These are phyloP conservation scores for Mythimna lalbum DNA, from an alignment of 2,888 invertebrate genomes.

Conservation along the genomic window DNA sequence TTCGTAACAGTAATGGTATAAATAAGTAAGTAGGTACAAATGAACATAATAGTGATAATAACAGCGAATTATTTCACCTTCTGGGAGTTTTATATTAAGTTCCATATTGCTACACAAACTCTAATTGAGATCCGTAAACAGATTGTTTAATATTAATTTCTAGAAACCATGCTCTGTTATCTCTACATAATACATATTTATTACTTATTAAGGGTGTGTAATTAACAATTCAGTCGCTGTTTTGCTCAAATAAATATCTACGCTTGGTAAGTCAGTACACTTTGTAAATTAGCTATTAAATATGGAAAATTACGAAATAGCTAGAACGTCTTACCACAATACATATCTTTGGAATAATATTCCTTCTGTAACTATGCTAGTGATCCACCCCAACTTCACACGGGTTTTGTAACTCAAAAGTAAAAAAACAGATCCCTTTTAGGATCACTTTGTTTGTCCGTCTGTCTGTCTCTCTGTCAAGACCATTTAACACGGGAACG, in stretches of 20 bases:
- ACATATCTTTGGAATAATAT: not conserved
- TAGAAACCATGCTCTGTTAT: not conserved
- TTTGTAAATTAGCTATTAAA: not conserved
- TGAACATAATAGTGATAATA: no score
- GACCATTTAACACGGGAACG: no score
- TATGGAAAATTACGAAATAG: not conserved
- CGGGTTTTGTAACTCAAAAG: no score
- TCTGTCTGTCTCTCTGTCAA: no score
- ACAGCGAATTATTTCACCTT: not conserved
- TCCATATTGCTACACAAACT: not conserved
- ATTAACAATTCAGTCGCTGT: constrained; percentile 16
- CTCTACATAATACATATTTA: constrained; percentile 18
- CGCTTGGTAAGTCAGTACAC: not conserved
- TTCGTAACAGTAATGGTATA: no score
- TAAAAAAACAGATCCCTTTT: no score
- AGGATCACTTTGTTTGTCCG: no score
- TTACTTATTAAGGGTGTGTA: not conserved
- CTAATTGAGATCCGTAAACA: no score
- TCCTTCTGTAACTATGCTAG: not conserved
- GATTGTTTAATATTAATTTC: constrained; percentile 13
- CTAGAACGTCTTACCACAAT: not conserved
- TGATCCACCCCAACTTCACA: no score
- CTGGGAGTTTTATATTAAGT: not conserved
- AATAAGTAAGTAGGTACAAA: no score
- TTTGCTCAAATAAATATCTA: not conserved